These are phyloP conservation scores for Trachemys scripta DNA, from an alignment of 2,113 vertebrate genomes.

Conservation along the genomic window DNA sequence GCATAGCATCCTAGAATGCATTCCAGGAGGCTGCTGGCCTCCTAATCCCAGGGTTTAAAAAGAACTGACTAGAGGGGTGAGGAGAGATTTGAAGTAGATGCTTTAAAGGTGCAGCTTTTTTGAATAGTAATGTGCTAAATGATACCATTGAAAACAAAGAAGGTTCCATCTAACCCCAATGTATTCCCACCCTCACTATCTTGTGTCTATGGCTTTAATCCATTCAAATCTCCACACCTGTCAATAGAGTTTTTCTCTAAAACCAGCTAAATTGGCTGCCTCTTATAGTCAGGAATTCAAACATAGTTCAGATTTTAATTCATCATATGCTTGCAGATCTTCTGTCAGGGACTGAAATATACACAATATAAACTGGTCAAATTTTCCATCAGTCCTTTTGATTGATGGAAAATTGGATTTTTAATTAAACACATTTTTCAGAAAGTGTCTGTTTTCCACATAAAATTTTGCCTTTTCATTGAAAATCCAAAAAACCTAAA, in stretches of 20 bases:
- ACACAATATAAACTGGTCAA: neutral
- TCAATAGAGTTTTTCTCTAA: neutral
- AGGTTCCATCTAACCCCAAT: neutral
- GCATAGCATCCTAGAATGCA: slow-evolving; percentile 4
- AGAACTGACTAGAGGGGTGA: neutral
- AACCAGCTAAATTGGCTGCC: neutral
- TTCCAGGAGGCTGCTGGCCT: slow-evolving; percentile 35
- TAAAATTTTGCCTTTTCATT: neutral
- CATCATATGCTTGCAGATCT: accelerated
- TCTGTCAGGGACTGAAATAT: neutral
- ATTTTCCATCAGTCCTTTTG: neutral
- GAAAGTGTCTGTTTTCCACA: neutral
- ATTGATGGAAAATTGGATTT: neutral
- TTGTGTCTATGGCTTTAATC: accelerated
- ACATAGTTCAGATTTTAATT: neutral
- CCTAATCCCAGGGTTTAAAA: slow-evolving; percentile 30
- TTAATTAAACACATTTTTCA: neutral
- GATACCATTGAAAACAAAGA: neutral
- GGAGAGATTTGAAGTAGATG: neutral
- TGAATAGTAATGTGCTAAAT: neutral
- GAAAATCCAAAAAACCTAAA: too few species aligned
- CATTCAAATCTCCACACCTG: neutral
- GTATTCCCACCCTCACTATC: neutral
- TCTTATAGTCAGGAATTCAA: neutral
- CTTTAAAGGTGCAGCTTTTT: slow-evolving; percentile 22